These are phyloP conservation scores for Eilema griseolum DNA, from an alignment of 2,888 invertebrate genomes.

Conservation along the genomic window DNA sequence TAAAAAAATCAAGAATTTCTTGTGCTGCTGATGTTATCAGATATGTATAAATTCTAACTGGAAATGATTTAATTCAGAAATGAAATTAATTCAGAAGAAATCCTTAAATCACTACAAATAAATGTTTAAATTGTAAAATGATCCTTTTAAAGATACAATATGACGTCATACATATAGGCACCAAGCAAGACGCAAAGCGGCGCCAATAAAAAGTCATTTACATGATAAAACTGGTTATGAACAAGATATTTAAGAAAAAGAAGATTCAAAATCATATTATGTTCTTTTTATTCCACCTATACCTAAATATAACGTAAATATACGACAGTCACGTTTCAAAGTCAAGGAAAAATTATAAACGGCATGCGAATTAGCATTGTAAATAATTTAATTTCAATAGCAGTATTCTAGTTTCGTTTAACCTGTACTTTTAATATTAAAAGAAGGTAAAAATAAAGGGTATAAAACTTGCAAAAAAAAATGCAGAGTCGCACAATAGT, in stretches of 20 bases:
- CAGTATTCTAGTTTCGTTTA: not conserved
- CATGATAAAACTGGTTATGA: slow-evolving; percentile 36
- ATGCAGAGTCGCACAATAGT: too few relatives aligned
- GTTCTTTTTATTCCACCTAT: not conserved
- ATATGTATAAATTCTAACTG: not conserved
- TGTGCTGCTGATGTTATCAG: not conserved
- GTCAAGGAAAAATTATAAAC: slow-evolving; percentile 16
- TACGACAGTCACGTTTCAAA: slow-evolving; percentile 13
- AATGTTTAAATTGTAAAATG: not conserved
- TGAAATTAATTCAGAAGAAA: not conserved
- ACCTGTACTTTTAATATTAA: not conserved
- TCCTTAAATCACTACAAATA: not conserved
- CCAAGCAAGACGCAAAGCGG: slow-evolving; percentile 14
- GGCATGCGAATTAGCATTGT: not conserved
- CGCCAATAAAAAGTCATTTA: slow-evolving; percentile 28
- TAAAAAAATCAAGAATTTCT: not conserved
- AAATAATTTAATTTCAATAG: slow-evolving; percentile 1
- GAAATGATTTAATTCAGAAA: not conserved
- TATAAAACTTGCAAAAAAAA: too few relatives aligned
- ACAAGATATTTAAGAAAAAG: slow-evolving; percentile 10
- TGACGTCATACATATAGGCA: not conserved
- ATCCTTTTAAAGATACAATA: not conserved
- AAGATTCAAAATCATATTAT: slow-evolving; percentile 7
- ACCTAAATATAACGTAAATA: slow-evolving; percentile 1
- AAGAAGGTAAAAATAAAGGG: too few relatives aligned